These are phyloP conservation scores for Ceratosolen solmsi DNA, from an alignment of 1,140 invertebrate species.

Conservation along the genomic window DNA sequence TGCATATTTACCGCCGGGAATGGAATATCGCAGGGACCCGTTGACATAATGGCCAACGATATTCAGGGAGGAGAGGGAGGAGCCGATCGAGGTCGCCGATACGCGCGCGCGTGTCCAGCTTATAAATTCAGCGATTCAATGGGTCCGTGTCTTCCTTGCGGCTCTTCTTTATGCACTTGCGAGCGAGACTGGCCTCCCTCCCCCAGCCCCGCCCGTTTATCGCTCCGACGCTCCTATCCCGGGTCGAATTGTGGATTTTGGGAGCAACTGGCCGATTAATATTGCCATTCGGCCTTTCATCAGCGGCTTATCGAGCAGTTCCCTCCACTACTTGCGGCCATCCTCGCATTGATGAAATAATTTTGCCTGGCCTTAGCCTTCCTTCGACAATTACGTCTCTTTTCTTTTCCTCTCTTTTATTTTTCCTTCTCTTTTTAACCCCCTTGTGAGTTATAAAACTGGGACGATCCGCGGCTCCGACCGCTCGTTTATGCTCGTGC, in stretches of 20 bases:
- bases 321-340: not conserved
- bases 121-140: constrained; percentile 33
- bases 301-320: not conserved
- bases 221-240: not conserved
- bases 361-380: not conserved
- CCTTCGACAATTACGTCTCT: not conserved
- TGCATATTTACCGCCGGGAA: not conserved
- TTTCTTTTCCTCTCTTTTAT: too few relatives aligned
- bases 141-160: not conserved
- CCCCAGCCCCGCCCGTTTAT: too few relatives aligned
- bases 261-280: not conserved
- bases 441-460: too few relatives aligned
- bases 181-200: too few relatives aligned
- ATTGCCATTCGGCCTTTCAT: not conserved
- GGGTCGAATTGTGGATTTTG: not conserved
- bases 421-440: too few relatives aligned
- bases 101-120: not conserved
- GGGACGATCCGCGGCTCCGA: too few relatives aligned
- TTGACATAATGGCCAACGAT: constrained; percentile 60
- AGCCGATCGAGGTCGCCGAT: constrained; percentile 57
- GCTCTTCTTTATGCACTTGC: not conserved
- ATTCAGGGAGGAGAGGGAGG: constrained; percentile 33
- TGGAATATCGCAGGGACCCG: constrained; percentile 31
- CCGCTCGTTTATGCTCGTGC: too few relatives aligned
- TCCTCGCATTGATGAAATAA: not conserved